phyloP scores from a whole-genome alignment of 2,113 vertebrate species.

The Anser cygnoides region DNA sequence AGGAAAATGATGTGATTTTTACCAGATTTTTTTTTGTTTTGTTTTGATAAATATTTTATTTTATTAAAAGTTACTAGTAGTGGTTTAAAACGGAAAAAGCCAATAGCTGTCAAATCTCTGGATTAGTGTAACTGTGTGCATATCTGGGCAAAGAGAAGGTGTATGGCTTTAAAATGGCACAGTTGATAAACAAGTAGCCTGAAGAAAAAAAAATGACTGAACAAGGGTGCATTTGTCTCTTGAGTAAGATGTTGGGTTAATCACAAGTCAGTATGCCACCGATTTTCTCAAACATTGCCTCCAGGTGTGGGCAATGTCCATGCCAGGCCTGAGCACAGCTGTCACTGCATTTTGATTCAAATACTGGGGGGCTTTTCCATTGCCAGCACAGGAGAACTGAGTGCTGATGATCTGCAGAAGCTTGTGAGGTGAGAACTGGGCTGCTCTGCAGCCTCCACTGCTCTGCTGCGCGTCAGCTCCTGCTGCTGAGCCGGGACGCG shows the following conservation, averaged over 20 bases:
- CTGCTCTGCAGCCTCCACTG: not conserved
- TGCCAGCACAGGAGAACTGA: fast-evolving
- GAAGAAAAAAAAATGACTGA: not conserved
- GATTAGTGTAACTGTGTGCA: not conserved
- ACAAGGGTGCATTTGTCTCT: not conserved
- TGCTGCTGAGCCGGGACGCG: not conserved
- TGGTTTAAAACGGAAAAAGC: constrained; percentile 4
- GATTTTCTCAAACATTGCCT: fast-evolving
- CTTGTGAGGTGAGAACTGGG: fast-evolving
- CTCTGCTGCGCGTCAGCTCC: not conserved
- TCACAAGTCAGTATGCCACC: fast-evolving
- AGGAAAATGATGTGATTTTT: not conserved
- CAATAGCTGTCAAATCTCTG: not conserved
- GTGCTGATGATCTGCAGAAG: not conserved
- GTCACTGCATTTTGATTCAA: fast-evolving
- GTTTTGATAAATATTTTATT: constrained; percentile 21
- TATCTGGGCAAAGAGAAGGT: not conserved
- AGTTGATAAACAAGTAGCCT: not conserved
- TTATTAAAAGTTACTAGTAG: not conserved
- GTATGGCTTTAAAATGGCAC: fast-evolving
- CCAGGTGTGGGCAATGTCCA: not conserved
- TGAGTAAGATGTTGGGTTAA: not conserved
- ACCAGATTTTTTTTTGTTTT: not conserved
- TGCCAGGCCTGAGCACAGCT: not conserved
- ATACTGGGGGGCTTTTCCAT: fast-evolving